Conservation (phyloP, 2,797 vertebrate species). For the Tapirus indicus region DNA sequence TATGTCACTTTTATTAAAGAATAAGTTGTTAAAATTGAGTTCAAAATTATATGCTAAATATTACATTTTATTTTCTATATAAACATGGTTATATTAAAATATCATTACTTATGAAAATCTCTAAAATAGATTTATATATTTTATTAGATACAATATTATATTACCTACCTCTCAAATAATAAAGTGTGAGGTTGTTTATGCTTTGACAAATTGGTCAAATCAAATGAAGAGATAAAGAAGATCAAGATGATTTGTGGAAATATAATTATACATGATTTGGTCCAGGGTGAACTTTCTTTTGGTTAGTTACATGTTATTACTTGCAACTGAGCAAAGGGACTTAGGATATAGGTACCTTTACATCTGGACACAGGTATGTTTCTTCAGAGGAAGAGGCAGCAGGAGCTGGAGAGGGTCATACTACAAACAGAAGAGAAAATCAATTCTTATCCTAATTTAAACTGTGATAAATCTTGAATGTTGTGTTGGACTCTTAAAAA, state of each 20-base stretch:
- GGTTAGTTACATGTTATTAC: background rate
- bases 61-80: background rate
- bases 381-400: background rate
- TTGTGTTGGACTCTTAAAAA: background rate
- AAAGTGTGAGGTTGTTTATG: background rate
- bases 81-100: background rate
- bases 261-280: background rate
- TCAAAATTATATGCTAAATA: background rate
- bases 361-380: background rate
- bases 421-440: background rate
- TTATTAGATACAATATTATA: background rate
- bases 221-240: background rate
- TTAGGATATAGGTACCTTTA: background rate
- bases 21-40: background rate
- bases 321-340: background rate
- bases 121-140: background rate
- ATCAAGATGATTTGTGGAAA: background rate
- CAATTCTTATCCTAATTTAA: background rate
- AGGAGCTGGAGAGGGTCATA: background rate
- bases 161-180: background rate
- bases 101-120: background rate
- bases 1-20: background rate
- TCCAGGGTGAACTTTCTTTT: background rate
- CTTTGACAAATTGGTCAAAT: background rate
- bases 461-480: background rate